A percentile compares a stretch with the other conserved stretches of the same genome.
Evolutionary conservation across 2,888 invertebrate species (phyloP).

Genomic region (Dendrolimus pini): DNA sequence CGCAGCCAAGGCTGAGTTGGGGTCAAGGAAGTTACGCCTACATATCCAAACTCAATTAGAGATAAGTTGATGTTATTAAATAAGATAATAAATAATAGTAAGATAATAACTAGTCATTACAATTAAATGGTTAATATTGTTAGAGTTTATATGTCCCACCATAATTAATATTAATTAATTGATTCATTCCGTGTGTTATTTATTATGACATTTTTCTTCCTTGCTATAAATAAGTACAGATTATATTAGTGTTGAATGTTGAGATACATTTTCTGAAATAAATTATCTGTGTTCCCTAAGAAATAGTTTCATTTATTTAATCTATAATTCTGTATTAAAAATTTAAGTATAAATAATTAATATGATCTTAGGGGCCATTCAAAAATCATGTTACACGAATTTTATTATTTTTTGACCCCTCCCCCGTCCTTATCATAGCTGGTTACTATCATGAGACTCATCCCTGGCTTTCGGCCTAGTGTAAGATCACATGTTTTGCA

Average conservation of each 20-base stretch:
- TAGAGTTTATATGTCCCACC: constrained; percentile 8
- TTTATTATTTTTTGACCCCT: too few species aligned
- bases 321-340: neutral
- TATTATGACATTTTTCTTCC: neutral
- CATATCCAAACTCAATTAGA: too few species aligned
- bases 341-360: too few species aligned
- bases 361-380: too few species aligned
- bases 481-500: too few species aligned
- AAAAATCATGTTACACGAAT: too few species aligned
- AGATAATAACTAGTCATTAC: neutral
- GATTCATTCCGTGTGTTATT: neutral
- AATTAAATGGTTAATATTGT: neutral
- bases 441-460: too few species aligned
- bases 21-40: too few species aligned
- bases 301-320: constrained; percentile 8
- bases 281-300: constrained; percentile 50
- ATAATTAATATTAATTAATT: constrained; percentile 3
- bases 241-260: constrained; percentile 45
- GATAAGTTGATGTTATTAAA: too few species aligned
- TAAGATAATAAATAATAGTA: neutral
- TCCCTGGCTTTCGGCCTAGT: too few species aligned
- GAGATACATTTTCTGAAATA: constrained; percentile 53
- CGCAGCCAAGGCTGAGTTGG: too few species aligned
- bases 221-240: constrained; percentile 7
- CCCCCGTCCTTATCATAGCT: too few species aligned